A percentile compares a stretch with the other conserved stretches of the same genome.
These are phyloP conservation scores for Synanthedon myopaeformis DNA, from an alignment of 2,888 invertebrate species.

Conservation along the genomic window DNA sequence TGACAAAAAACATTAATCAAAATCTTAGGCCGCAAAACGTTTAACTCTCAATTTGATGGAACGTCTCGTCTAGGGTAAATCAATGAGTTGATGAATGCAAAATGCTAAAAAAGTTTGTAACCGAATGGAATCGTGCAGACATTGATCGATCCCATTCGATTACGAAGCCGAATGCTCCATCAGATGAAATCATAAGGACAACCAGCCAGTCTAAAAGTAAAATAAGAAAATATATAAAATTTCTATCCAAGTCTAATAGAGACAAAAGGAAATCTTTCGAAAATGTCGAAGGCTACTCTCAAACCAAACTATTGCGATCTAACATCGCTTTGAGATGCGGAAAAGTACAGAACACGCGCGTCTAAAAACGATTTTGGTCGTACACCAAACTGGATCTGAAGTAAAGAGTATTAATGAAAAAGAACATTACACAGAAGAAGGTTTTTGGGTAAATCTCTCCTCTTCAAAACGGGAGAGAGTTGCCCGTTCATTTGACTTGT, in stretches of 20 bases:
- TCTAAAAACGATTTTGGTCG: constrained; percentile 70
- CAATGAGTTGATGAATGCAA: constrained; percentile 35
- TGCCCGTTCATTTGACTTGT: constrained; percentile 70
- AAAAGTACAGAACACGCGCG: constrained; percentile 16
- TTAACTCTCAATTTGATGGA: neutral
- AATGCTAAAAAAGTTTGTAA: constrained; percentile 27
- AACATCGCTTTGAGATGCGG: neutral
- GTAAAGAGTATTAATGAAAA: constrained; percentile 36
- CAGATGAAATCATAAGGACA: constrained; percentile 36
- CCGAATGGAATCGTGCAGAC: constrained; percentile 4
- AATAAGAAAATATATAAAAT: constrained; percentile 16
- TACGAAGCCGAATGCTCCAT: constrained; percentile 34
- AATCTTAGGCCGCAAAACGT: constrained; percentile 4
- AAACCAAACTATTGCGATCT: constrained; percentile 1
- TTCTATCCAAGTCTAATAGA: constrained; percentile 9
- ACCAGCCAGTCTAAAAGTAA: constrained; percentile 41
- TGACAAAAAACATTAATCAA: constrained; percentile 39
- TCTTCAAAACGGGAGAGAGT: constrained; percentile 40
- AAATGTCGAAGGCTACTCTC: constrained; percentile 10
- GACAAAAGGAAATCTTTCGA: constrained; percentile 11
- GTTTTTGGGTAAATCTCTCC: constrained; percentile 53
- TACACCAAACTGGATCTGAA: constrained; percentile 47
- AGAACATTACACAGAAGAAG: constrained; percentile 27
- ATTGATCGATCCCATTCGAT: constrained; percentile 24
- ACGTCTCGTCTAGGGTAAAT: neutral